A percentile compares a stretch with the other conserved stretches of the same genome.
These are phyloP conservation scores for Polymixis flavicincta DNA, from an alignment of 2,888 invertebrate genomes.

Conservation along the genomic window DNA sequence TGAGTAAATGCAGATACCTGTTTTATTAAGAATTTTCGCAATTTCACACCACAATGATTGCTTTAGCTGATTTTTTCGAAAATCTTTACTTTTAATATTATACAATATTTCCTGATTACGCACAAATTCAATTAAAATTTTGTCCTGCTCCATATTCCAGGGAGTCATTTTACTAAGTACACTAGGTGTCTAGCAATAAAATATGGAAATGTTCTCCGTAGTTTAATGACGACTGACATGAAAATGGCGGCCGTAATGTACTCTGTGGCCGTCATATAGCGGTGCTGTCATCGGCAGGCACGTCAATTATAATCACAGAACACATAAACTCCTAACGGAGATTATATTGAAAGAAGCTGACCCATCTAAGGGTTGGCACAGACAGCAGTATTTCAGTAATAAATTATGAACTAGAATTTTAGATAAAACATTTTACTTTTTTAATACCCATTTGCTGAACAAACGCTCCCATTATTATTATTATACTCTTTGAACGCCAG, in stretches of 20 bases:
- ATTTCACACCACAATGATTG: conserved; percentile 22
- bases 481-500: no score
- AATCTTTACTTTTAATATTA: conserved; percentile 23
- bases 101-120: conserved; percentile 32
- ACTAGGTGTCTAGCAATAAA: neutral
- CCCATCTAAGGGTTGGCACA: neutral
- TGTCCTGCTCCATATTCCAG: conserved; percentile 13
- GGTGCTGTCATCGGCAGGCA: conserved; percentile 8
- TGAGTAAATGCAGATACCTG: conserved; percentile 1
- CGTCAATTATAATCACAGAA: no score
- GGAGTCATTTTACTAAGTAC: conserved; percentile 8
- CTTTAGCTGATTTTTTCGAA: conserved; percentile 30
- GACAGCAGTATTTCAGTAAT: neutral
- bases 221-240: neutral
- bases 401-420: neutral
- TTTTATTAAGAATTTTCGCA: conserved; percentile 20
- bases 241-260: conserved; percentile 21
- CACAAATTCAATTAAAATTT: conserved; percentile 16
- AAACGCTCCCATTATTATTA: no score
- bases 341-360: no score
- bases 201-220: neutral
- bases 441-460: neutral
- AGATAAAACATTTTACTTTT: no score
- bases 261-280: conserved; percentile 13
- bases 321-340: no score